Evolutionary conservation across 2,888 invertebrate species (phyloP).

Genomic region (Ligdia adustata): DNA sequence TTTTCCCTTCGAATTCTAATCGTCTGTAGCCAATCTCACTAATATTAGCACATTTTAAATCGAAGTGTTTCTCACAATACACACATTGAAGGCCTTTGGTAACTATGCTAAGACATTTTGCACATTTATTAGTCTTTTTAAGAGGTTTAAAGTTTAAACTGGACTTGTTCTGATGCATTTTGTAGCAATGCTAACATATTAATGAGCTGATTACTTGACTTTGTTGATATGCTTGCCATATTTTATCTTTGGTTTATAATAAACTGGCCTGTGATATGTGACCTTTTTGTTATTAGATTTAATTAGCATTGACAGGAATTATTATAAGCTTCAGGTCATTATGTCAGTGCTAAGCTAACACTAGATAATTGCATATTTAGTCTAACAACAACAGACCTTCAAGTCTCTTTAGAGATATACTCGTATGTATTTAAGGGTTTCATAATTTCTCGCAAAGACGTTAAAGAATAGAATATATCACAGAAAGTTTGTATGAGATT

Average conservation of each 20-base stretch:
- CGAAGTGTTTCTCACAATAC: conserved; percentile 2
- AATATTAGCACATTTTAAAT: conserved; percentile 16
- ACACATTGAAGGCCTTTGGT: conserved; percentile 12
- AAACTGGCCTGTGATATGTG: background rate
- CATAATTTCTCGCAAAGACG: no score
- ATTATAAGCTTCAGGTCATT: background rate
- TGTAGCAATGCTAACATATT: background rate
- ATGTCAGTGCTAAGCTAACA: background rate
- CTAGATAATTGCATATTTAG: no score
- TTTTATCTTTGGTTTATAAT: no score
- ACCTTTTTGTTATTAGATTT: background rate
- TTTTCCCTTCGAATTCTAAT: conserved; percentile 7
- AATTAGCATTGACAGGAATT: background rate
- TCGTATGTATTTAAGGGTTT: no score
- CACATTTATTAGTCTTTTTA: background rate
- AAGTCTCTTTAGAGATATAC: no score
- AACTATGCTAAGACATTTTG: background rate
- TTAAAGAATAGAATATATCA: no score
- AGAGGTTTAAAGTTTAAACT: background rate
- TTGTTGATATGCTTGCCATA: no score
- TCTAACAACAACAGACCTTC: no score
- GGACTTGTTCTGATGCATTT: background rate
- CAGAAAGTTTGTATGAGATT: no score
- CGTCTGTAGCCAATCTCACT: conserved; percentile 12
- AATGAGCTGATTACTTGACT: background rate